Conservation (phyloP, 23 tunicate genomes). For the Trididemnum miniatum region DNA sequence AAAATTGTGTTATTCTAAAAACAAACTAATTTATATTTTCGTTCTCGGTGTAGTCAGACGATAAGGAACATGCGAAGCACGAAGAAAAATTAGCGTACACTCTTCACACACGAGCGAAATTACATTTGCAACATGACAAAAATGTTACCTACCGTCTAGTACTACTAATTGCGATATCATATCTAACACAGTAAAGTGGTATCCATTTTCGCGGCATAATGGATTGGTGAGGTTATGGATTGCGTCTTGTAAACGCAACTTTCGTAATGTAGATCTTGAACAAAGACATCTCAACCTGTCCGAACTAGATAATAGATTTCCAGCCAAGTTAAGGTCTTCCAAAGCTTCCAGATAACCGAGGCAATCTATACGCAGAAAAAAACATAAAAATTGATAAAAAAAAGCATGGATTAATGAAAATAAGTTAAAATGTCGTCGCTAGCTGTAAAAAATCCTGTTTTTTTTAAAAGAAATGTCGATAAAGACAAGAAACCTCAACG, state of each 20-base stretch:
- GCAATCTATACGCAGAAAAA: constrained; percentile 44
- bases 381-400: neutral
- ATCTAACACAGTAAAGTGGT: constrained; percentile 34
- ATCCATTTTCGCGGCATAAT: constrained; percentile 45
- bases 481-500: no score
- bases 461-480: no score
- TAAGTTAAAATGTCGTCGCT: no score
- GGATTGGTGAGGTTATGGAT: constrained; percentile 66
- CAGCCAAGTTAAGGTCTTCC: constrained; percentile 62
- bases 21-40: no score
- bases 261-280: constrained; percentile 23
- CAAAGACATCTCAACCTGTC: constrained; percentile 60
- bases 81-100: no score
- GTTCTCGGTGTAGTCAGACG: no score
- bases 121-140: no score
- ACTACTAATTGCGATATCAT: constrained; percentile 45
- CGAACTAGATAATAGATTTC: constrained; percentile 51
- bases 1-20: no score
- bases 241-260: constrained; percentile 54
- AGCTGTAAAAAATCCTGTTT: no score
- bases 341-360: constrained; percentile 45
- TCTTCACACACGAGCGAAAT: neutral
- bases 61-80: no score
- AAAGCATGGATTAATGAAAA: no score
- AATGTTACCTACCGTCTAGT: constrained; percentile 63